Conservation (phyloP, 2,888 invertebrate species). For the Drosophila picticornis region DNA sequence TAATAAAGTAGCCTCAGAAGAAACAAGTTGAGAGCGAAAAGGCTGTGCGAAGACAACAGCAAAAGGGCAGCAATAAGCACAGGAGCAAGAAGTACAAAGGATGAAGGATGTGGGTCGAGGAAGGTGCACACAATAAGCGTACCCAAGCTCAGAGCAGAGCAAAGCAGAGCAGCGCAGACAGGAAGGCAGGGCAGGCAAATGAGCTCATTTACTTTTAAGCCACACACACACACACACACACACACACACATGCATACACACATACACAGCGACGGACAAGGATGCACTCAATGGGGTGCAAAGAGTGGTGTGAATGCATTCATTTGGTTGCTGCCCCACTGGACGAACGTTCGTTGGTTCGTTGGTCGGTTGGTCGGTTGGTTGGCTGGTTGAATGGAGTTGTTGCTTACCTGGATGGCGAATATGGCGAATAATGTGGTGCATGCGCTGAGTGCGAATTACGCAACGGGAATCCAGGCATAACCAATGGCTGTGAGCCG, state of each 20-base stretch:
- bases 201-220: constrained; percentile 12
- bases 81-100: neutral
- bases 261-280: neutral
- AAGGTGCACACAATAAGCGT: neutral
- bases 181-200: constrained; percentile 4
- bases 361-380: neutral
- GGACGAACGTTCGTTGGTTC: neutral
- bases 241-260: neutral
- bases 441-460: constrained; percentile 88
- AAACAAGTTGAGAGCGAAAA: neutral
- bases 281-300: constrained; percentile 22
- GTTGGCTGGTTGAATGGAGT: neutral
- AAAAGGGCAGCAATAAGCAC: constrained; percentile 3
- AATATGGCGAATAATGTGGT: constrained; percentile 95
- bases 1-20: neutral
- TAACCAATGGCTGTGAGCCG: constrained; percentile 91
- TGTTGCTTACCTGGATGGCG: constrained; percentile 90
- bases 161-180: neutral
- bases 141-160: neutral
- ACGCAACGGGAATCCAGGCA: constrained; percentile 94
- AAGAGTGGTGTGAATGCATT: constrained; percentile 2
- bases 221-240: neutral
- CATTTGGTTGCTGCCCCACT: constrained; percentile 17
- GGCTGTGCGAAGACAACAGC: neutral
- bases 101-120: neutral